Evolutionary conservation across 2,113 vertebrate genomes (phyloP), one percentile per base, ranked within the genome.

Genomic region (Anolis sagrei): DNA sequence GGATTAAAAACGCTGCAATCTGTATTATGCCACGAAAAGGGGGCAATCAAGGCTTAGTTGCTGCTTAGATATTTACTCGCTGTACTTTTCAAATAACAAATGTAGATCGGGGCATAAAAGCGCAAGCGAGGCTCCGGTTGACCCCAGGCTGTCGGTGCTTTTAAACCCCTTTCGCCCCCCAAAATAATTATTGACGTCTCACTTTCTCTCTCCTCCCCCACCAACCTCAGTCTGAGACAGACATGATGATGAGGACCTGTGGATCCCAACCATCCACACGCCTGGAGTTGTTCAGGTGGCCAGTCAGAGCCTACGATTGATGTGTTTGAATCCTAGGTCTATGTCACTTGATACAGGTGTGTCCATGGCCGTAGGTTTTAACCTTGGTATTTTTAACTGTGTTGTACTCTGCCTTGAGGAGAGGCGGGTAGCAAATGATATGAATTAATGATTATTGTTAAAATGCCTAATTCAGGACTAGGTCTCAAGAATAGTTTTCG

Each of bases 1-100:
- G 78, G 76, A 79, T 86, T 74, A 25, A 21, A 64, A 58, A 18
- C 44, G 5, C 7, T 36, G 1, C n/a, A 21, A 76, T 1, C 81
- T 29, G 73, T 61, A 61, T 58, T 83, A 3, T 80, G 84, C 83
- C 76, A 5, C 58, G 58, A 81, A 86, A 86, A 64, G 84, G 64
- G 78, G 78, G 84, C 84, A 75, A 81, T 66, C 34, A 76, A 82
- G 66, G 29, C 84, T 79, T 36, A 51, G 88, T 44, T 44, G 39
- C 66, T 81, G 86, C 81, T 90, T 48, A 36, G 68, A 8, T 72
- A 75, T 80, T 69, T 21, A 25, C 84, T n/a, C 78, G 82, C n/a
- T 13, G n/a, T 78, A 29, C 23, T 89, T 61, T 80, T 36, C 16
- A 73, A 68, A 54, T 70, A 39, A 82, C 25, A 13, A n/a, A 34